Evolutionary conservation across 2,888 invertebrate genomes (phyloP), one percentile per base, ranked within the genome.

Genomic region (Tineola bisselliella): DNA sequence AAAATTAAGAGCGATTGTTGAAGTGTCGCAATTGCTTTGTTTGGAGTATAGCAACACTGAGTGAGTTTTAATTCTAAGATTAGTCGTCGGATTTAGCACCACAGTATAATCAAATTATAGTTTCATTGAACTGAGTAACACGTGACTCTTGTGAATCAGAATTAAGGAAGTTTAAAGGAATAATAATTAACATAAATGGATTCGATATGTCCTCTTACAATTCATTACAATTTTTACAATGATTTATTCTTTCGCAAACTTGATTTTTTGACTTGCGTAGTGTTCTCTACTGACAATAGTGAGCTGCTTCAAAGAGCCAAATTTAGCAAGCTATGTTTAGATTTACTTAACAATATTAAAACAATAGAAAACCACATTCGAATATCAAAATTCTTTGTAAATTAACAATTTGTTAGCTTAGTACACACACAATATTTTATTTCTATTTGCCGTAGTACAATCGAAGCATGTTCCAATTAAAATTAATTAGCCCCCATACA

Each of bases 401-500:
- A 38, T 38, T 38, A 38, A 38, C 10, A 38, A 38, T 38, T 38
- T 10, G 38, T n/a, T 12, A 38, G 38, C 38, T 38, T 38, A 38
- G 11, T 6, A n/a, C n/a, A 12, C 38, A 38, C 3, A 38, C 3
- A 10, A 2, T 38, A 6, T 38, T 38, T 38, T 38, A 10, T 38
- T 38, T 38, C 38, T 38, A 38, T 38, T 38, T 10, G 11, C 10
- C 10, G 38, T 38, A 38, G 10, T 10, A 48, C 48, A 48, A 48
- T 48, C 48, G 59, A 48, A 69, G 70, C 38, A n/a, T 4, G 38
- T 4, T 38, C 82, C 83, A 84, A 84, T 84, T 84, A 84, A 84
- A 84, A 84, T 83, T 84, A 84, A 84, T 84, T 84, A 84, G 81
- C 76, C 75, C n/a, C 72, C 79, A 73, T 76, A 81, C 75, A 78